Conservation (phyloP, 2,797 vertebrate genomes). For the Cetoscarus ocellatus region DNA sequence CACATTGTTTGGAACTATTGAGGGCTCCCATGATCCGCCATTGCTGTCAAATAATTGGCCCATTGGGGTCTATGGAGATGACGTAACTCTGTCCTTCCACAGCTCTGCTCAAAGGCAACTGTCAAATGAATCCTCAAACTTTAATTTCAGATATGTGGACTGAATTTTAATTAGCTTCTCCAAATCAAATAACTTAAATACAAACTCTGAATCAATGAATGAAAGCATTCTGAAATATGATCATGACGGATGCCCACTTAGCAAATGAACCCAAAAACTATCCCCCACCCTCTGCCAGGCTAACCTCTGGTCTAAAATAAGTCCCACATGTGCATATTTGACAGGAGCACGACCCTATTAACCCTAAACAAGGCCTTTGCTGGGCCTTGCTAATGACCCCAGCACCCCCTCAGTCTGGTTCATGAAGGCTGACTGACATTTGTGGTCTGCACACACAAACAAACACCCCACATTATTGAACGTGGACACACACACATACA, state of each 20-base stretch:
- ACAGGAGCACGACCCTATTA: constrained; percentile 81
- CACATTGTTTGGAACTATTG: too few species aligned
- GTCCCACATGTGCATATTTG: constrained; percentile 86
- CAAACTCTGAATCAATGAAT: constrained; percentile 35
- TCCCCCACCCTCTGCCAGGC: constrained; percentile 39
- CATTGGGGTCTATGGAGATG: too few species aligned
- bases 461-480: constrained; percentile 60
- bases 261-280: constrained; percentile 46
- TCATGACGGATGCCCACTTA: constrained; percentile 69
- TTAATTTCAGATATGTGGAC: constrained; percentile 18
- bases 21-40: too few species aligned
- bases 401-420: constrained; percentile 50
- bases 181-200: constrained; percentile 43
- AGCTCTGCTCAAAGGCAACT: not conserved
- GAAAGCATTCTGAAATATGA: constrained; percentile 66
- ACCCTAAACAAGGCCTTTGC: constrained; percentile 78
- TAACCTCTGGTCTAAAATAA: constrained; percentile 79
- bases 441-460: constrained; percentile 70
- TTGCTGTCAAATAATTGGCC: too few species aligned
- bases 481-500: constrained; percentile 38
- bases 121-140: constrained; percentile 21
- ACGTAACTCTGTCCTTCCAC: not conserved
- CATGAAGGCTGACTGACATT: constrained; percentile 60
- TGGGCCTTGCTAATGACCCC: constrained; percentile 64
- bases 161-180: constrained; percentile 60